These are phyloP conservation scores for Planococcus citri DNA, from an alignment of 1,140 invertebrate genomes.

Conservation along the genomic window DNA sequence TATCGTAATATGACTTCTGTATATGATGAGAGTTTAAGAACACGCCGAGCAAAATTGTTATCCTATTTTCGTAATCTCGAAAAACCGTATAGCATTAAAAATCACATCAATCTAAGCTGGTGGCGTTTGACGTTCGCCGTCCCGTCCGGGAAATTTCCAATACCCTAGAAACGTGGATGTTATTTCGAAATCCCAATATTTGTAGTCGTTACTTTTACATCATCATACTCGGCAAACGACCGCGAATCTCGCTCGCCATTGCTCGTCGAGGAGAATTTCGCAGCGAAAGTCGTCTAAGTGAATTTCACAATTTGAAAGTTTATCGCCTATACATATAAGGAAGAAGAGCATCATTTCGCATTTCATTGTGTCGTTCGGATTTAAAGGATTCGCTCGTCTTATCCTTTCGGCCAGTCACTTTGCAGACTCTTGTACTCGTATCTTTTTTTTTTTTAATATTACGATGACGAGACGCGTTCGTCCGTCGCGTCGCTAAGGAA, in stretches of 20 bases:
- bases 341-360: not conserved
- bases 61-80: too few species aligned
- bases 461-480: not conserved
- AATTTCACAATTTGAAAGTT: conserved; percentile 1
- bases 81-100: too few species aligned
- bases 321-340: conserved; percentile 6
- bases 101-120: too few species aligned
- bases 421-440: not conserved
- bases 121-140: too few species aligned
- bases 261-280: too few species aligned
- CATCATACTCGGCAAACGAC: not conserved
- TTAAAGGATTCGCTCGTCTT: not conserved
- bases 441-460: not conserved
- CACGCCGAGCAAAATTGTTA: too few species aligned
- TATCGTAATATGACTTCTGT: too few species aligned
- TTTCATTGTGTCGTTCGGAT: conserved; percentile 6
- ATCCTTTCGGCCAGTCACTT: not conserved
- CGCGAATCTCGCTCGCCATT: too few species aligned
- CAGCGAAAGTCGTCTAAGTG: not conserved
- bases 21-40: too few species aligned
- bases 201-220: conserved; percentile 1
- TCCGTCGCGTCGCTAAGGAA: conserved; percentile 4
- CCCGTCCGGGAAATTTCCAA: not conserved
- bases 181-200: not conserved
- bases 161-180: too few species aligned